phyloP scores from a whole-genome alignment of 2,888 invertebrate genomes.

The Philereme vetulata region DNA sequence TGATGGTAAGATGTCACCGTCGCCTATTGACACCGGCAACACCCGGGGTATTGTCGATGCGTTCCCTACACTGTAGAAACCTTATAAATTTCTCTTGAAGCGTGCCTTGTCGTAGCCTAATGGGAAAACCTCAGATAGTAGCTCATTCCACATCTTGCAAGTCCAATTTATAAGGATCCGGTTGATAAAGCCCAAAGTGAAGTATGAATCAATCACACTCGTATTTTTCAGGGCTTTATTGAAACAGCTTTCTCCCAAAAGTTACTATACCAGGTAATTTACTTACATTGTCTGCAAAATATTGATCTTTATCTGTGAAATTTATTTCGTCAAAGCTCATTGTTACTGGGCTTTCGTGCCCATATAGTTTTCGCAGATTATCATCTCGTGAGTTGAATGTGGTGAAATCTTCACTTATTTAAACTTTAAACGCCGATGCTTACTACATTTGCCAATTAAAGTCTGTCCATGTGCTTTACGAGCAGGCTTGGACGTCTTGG shows the following conservation, averaged over 20 bases:
- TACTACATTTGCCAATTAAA: conserved; percentile 13
- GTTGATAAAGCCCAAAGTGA: neutral
- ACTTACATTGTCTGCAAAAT: conserved; percentile 37
- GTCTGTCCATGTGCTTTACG: conserved; percentile 4
- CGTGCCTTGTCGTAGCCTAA: too few relatives aligned
- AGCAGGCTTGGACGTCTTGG: conserved; percentile 8
- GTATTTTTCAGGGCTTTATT: neutral
- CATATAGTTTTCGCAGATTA: conserved; percentile 24
- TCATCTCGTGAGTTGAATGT: conserved; percentile 10
- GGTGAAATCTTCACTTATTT: conserved; percentile 5
- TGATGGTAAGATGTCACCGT: too few relatives aligned
- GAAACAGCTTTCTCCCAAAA: conserved; percentile 11
- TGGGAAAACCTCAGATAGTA: too few relatives aligned
- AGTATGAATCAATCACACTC: neutral
- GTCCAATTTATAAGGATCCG: too few relatives aligned
- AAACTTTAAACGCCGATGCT: neutral
- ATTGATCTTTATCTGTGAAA: conserved; percentile 20
- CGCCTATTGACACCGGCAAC: too few relatives aligned
- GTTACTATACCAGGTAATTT: conserved; percentile 5
- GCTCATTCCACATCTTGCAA: too few relatives aligned
- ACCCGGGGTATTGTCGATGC: too few relatives aligned
- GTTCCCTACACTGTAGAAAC: too few relatives aligned
- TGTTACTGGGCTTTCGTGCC: conserved; percentile 22
- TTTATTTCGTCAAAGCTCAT: conserved; percentile 23
- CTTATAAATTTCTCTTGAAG: too few relatives aligned